These are phyloP conservation scores for Characodon lateralis DNA, from an alignment of 2,797 vertebrate genomes.

Conservation along the genomic window DNA sequence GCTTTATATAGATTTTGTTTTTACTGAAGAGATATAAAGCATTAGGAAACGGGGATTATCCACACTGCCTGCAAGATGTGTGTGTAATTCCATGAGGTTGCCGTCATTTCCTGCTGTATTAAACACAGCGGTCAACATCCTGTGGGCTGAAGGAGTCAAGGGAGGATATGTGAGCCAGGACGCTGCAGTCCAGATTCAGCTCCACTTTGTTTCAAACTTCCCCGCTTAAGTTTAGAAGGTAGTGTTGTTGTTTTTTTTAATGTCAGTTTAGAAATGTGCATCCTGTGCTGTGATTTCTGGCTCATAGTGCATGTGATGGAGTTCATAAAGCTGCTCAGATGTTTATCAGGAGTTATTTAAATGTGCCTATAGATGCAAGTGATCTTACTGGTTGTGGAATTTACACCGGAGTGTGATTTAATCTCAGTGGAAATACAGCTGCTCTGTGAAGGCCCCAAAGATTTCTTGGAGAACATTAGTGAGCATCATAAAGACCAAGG, in stretches of 20 bases:
- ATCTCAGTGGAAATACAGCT: too few species aligned
- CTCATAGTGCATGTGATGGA: conserved; percentile 28
- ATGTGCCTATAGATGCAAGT: conserved; percentile 45
- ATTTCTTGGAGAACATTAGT: not conserved
- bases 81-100: conserved; percentile 56
- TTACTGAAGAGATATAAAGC: not conserved
- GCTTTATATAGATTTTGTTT: not conserved
- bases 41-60: conserved; percentile 28
- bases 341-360: conserved; percentile 64
- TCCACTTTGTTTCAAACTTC: conserved; percentile 63
- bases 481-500: not conserved
- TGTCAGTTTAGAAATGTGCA: conserved; percentile 49
- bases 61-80: conserved; percentile 11
- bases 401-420: conserved; percentile 18
- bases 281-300: conserved; percentile 62
- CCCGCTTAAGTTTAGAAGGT: conserved; percentile 48
- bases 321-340: conserved; percentile 61
- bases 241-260: conserved; percentile 13
- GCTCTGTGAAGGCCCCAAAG: too few species aligned
- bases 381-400: conserved; percentile 68
- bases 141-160: conserved; percentile 50
- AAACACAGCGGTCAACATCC: conserved; percentile 62
- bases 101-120: conserved; percentile 67
- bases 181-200: conserved; percentile 46
- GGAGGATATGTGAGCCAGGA: conserved; percentile 54